These are phyloP conservation scores for Steinernema carpocapsae DNA, from an alignment of 2,888 invertebrate genomes.

Conservation along the genomic window DNA sequence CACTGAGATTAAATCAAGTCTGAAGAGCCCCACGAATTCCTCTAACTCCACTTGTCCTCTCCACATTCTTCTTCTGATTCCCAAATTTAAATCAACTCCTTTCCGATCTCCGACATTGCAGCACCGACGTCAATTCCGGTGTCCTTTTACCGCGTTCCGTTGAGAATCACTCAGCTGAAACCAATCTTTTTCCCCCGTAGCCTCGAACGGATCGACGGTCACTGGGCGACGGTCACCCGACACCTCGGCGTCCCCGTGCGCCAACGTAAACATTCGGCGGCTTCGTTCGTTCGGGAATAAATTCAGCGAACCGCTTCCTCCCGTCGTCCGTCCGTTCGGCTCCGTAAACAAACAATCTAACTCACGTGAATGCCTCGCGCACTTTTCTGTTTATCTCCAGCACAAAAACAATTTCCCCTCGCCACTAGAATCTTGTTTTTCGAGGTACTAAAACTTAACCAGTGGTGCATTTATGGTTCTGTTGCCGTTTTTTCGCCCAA, in stretches of 20 bases:
- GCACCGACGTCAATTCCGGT: too few species aligned
- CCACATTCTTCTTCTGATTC: too few species aligned
- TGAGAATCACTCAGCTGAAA: too few species aligned
- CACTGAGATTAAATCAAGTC: too few species aligned
- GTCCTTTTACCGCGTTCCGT: too few species aligned
- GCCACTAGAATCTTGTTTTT: background rate
- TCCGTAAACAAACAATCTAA: constrained; percentile 18
- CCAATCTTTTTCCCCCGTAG: too few species aligned
- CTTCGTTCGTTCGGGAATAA: background rate
- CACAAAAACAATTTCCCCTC: background rate
- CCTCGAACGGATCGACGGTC: too few species aligned
- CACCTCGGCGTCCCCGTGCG: background rate
- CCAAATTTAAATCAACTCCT: too few species aligned
- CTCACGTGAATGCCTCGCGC: background rate
- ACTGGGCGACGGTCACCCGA: constrained; percentile 30
- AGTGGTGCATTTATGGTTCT: constrained; percentile 19
- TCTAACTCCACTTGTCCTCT: too few species aligned
- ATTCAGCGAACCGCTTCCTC: background rate
- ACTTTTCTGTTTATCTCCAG: constrained; percentile 6
- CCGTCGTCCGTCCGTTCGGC: background rate
- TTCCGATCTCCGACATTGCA: too few species aligned
- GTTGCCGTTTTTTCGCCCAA: too few species aligned
- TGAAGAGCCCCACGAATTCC: too few species aligned
- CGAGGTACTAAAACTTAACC: background rate
- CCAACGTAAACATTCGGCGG: constrained; percentile 26